Percentiles rank a stretch among this genome's conserved stretches.
These are phyloP conservation scores for Phoxinus dragarum DNA, from an alignment of 2,797 vertebrate species.

Conservation along the genomic window DNA sequence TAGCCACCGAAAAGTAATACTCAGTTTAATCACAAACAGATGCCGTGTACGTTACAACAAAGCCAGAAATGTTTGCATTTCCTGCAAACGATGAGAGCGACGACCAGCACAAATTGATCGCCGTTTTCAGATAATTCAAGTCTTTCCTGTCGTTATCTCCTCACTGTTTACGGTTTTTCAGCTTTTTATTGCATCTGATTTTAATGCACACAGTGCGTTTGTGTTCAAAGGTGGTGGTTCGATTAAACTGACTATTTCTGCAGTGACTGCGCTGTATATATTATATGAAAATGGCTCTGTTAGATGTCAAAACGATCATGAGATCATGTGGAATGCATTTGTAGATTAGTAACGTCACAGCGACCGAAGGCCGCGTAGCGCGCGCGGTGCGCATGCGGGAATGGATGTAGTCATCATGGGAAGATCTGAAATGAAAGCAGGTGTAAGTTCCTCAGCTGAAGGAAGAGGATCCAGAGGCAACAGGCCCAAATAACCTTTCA, in stretches of 20 bases:
- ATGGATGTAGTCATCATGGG: neutral
- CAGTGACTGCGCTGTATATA: slow-evolving; percentile 19
- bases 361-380: slow-evolving; percentile 1
- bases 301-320: slow-evolving; percentile 19
- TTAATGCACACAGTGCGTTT: neutral
- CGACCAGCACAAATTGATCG: neutral
- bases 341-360: neutral
- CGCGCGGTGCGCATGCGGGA: neutral
- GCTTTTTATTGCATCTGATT: neutral
- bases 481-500: neutral
- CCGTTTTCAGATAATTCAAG: neutral
- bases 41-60: too few relatives aligned
- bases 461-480: neutral
- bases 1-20: neutral
- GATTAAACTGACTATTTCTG: neutral
- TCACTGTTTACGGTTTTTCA: neutral
- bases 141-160: neutral
- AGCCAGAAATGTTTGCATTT: neutral
- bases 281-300: slow-evolving; percentile 18
- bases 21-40: neutral
- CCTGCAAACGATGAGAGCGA: neutral
- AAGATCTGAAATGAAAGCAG: slow-evolving; percentile 19
- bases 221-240: neutral
- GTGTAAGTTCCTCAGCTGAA: neutral
- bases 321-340: slow-evolving; percentile 8